Evolutionary conservation across 2,888 invertebrate genomes (phyloP).

Genomic region (Temnothorax rugatulus): DNA sequence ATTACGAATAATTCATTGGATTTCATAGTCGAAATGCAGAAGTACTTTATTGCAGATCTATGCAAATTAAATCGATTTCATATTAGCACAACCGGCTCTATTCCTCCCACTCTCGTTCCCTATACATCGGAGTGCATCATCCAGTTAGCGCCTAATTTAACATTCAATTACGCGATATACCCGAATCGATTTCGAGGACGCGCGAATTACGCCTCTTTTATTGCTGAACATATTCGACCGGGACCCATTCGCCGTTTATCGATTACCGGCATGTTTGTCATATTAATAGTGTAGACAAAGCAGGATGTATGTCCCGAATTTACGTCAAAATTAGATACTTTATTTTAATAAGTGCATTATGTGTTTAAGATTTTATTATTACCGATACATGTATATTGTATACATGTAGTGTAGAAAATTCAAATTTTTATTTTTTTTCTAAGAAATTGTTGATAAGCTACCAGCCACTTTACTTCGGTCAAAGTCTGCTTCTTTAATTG

Average conservation of each 20-base stretch:
- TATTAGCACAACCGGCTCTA: neutral
- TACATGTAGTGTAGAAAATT: neutral
- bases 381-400: neutral
- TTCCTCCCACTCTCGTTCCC: neutral
- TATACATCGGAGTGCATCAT: conserved; percentile 9
- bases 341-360: neutral
- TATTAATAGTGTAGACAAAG: neutral
- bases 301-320: neutral
- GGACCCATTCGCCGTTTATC: conserved; percentile 7
- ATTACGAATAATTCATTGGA: conserved; percentile 37
- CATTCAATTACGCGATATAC: conserved; percentile 38
- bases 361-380: neutral
- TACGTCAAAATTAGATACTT: neutral
- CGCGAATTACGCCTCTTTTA: conserved; percentile 24
- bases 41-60: conserved; percentile 32
- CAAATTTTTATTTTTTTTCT: neutral
- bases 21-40: conserved; percentile 40
- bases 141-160: conserved; percentile 41
- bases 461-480: neutral
- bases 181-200: conserved; percentile 25
- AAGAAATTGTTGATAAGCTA: neutral
- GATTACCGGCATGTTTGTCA: neutral
- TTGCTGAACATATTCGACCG: conserved; percentile 17
- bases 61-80: conserved; percentile 39
- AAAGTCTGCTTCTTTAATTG: neutral